Base-by-base conservation (phyloP, 2,888 invertebrate species). In the Lepidocyrtoides sp. region DNA sequence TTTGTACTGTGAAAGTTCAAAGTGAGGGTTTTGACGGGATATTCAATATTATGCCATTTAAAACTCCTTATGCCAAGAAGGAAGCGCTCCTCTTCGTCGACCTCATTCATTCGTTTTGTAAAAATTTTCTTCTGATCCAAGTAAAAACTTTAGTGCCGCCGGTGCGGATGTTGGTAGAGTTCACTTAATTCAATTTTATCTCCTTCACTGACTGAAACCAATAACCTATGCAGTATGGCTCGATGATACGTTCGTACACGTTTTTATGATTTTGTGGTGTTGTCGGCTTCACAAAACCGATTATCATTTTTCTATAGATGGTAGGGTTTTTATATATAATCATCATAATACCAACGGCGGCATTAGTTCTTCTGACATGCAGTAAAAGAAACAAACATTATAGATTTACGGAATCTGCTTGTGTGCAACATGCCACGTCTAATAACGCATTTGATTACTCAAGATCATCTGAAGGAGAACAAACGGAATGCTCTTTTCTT, bases 11-110 rank as follows among this genome's bases (percentile, higher is more conserved):
- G 26, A 14, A 14, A 72, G 69, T 81, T 82, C 88, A 82, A 88
- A 88, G 82, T 69, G 57, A 88, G 69, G 82, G 54, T 81, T 88
- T 88, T 75, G 82, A 88, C 44, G 69, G 51, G 57, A 81, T 82
- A 48, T 48, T 48, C n/a, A n/a, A n/a, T n/a, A n/a, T n/a, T n/a
- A 88, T 44, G 69, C 26, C 54, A 54, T 81, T 81, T 17, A 29
- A 88, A 86, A 77, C 17, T 77, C 77, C 77, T 75, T 63, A 29
- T 57, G 63, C 17, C 79, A 66, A 23, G 23, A 12, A 26, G 1
- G 66, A 79, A 51, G 57, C 63, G 66, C 29, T 26, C 44, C 66
- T 82, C 82, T 26, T 32, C 14, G 51, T 12, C 69, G 10, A 23
- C 60, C 26, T 17, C 36, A 57, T 51, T 17, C 60, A 36, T 26